A percentile compares a stretch with the other conserved stretches of the same genome.
These are phyloP conservation scores for Euplexia lucipara DNA, from an alignment of 2,888 invertebrate genomes.

Conservation along the genomic window DNA sequence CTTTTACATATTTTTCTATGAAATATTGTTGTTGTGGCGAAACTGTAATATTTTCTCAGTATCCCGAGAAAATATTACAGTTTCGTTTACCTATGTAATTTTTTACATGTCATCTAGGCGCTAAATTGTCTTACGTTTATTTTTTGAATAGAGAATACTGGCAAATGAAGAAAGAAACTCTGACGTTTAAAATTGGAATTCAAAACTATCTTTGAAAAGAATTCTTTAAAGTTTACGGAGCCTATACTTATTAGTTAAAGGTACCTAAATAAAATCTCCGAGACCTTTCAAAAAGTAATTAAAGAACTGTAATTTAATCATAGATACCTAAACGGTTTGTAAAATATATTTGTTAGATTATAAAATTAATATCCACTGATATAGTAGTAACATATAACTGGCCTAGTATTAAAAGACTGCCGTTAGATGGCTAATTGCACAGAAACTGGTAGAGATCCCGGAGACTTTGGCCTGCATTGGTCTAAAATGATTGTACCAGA, in stretches of 20 bases:
- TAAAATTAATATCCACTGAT: too few species aligned
- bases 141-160: background rate
- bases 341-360: too few species aligned
- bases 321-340: too few species aligned
- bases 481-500: background rate
- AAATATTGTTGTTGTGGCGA: constrained; percentile 28
- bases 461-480: background rate
- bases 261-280: background rate
- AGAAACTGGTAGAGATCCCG: background rate
- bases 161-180: background rate
- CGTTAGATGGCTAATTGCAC: background rate
- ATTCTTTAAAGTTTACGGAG: background rate
- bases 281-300: too few species aligned
- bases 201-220: constrained; percentile 1
- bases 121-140: background rate
- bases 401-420: background rate
- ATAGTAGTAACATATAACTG: background rate
- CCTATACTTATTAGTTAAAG: constrained; percentile 6
- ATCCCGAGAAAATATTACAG: background rate
- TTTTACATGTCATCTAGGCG: background rate
- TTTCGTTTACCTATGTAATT: background rate
- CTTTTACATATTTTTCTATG: constrained; percentile 50
- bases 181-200: constrained; percentile 8
- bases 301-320: too few species aligned
- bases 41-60: too few species aligned